phyloP scores from a whole-genome alignment of 2,113 vertebrate species.

The Takifugu bimaculatus region DNA sequence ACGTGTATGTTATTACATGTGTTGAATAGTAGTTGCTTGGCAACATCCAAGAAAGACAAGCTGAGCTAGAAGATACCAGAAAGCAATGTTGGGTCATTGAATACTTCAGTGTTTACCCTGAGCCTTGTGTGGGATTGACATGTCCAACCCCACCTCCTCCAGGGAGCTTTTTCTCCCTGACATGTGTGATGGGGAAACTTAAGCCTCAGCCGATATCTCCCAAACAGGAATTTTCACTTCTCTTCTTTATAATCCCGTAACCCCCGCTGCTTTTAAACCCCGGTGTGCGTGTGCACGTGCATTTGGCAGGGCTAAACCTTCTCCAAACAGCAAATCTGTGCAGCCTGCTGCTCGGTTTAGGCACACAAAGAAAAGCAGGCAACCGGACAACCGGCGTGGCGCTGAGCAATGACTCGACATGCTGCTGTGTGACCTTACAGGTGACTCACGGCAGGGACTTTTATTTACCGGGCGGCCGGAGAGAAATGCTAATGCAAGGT shows the following conservation, averaged over 20 bases:
- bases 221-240: constrained; percentile 74
- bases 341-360: constrained; percentile 44
- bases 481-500: not conserved
- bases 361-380: constrained; percentile 52
- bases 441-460: constrained; percentile 38
- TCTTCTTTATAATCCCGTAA: constrained; percentile 67
- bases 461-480: constrained; percentile 25
- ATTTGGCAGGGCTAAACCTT: constrained; percentile 71
- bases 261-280: constrained; percentile 50
- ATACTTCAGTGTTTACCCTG: constrained; percentile 63
- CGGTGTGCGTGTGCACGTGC: constrained; percentile 40
- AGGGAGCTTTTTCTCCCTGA: constrained; percentile 63
- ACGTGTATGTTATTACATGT: constrained; percentile 43
- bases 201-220: constrained; percentile 56
- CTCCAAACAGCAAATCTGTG: constrained; percentile 68
- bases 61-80: constrained; percentile 18
- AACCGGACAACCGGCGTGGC: constrained; percentile 53
- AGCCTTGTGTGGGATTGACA: constrained; percentile 56
- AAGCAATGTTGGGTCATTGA: constrained; percentile 56
- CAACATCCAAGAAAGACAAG: constrained; percentile 29
- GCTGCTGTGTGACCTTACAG: constrained; percentile 56
- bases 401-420: constrained; percentile 49
- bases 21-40: constrained; percentile 30
- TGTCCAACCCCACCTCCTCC: constrained; percentile 46
- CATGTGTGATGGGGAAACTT: constrained; percentile 63